These are phyloP conservation scores for Drosophila seclusa DNA, from an alignment of 2,888 invertebrate species.

Conservation along the genomic window DNA sequence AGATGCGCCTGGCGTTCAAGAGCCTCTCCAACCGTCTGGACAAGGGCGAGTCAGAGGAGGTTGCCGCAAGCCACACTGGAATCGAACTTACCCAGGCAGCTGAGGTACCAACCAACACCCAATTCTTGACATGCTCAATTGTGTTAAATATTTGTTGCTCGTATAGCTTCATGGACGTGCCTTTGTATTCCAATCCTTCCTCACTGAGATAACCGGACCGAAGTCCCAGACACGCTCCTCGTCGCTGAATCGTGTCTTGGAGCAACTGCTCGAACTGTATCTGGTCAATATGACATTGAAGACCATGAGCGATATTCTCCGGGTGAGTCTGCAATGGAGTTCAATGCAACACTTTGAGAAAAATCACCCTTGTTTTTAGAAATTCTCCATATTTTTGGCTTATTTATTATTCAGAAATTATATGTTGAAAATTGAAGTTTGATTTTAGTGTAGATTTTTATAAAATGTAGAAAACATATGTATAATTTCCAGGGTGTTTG, in stretches of 20 bases:
- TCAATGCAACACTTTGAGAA: background rate
- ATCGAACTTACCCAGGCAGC: constrained; percentile 93
- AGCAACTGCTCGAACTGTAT: constrained; percentile 91
- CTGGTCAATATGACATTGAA: constrained; percentile 90
- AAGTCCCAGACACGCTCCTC: constrained; percentile 86
- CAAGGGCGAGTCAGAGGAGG: constrained; percentile 89
- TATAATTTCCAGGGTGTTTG: too few species aligned
- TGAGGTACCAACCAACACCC: constrained; percentile 87
- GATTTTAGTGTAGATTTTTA: too few species aligned
- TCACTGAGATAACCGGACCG: constrained; percentile 89
- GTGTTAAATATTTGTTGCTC: background rate
- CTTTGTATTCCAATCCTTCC: constrained; percentile 91
- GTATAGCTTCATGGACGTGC: constrained; percentile 92
- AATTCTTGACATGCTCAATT: background rate
- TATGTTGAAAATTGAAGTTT: too few species aligned
- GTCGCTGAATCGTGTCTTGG: constrained; percentile 87
- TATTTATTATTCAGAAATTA: too few species aligned
- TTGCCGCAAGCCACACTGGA: constrained; percentile 94
- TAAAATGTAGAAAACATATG: too few species aligned
- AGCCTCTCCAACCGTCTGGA: constrained; percentile 89
- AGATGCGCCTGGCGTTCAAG: constrained; percentile 89
- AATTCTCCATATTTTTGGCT: too few species aligned
- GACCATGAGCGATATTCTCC: constrained; percentile 90
- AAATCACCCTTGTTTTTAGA: background rate
- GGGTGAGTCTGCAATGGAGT: constrained; percentile 86